Evolutionary conservation across 1,140 invertebrate genomes (phyloP).

Genomic region (Pararge aegeria): DNA sequence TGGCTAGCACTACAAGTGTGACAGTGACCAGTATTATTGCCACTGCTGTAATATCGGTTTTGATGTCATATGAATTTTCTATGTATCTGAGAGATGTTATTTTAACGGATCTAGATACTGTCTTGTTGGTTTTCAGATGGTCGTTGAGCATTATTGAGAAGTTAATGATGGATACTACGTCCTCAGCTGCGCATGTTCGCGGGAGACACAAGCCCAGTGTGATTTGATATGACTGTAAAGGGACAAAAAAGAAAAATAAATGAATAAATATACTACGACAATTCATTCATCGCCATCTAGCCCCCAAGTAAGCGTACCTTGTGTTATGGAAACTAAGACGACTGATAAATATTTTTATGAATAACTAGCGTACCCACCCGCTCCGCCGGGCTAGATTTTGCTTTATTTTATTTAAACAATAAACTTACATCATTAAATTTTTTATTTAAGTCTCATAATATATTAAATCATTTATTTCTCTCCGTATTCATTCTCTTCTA

Average conservation of each 20-base stretch:
- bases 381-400: too few species aligned
- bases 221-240: conserved; percentile 56
- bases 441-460: too few species aligned
- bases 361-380: too few species aligned
- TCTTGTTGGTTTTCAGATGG: conserved; percentile 58
- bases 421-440: too few species aligned
- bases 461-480: too few species aligned
- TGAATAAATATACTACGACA: too few species aligned
- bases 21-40: conserved; percentile 46
- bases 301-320: too few species aligned
- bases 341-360: too few species aligned
- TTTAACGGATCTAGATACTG: conserved; percentile 44
- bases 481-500: too few species aligned
- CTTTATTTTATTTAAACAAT: too few species aligned
- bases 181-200: conserved; percentile 49
- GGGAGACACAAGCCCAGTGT: conserved; percentile 61
- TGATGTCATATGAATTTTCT: conserved; percentile 43
- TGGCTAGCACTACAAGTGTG: conserved; percentile 39
- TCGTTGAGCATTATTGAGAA: conserved; percentile 71
- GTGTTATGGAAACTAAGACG: too few species aligned
- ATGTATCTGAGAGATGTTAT: conserved; percentile 48
- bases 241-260: not conserved
- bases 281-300: too few species aligned
- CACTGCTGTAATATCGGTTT: conserved; percentile 48
- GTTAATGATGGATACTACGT: conserved; percentile 56